These are phyloP conservation scores for Megatriorchis doriae DNA, from an alignment of 2,113 vertebrate species.

Conservation along the genomic window DNA sequence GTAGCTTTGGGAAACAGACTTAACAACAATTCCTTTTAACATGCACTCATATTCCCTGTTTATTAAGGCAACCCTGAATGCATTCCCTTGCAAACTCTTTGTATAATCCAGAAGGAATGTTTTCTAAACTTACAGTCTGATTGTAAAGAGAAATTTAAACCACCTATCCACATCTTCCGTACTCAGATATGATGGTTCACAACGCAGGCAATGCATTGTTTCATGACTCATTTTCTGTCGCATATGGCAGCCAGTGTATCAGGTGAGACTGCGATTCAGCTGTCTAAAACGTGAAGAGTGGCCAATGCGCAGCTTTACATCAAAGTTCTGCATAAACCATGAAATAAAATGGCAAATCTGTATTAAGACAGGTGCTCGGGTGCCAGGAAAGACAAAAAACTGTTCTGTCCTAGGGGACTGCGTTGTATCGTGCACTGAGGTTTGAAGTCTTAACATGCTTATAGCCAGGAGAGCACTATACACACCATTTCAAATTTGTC, in stretches of 20 bases:
- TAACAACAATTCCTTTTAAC: neutral
- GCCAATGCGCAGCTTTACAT: neutral
- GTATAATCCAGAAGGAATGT: neutral
- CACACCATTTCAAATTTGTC: neutral
- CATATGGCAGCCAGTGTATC: accelerated
- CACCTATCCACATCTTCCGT: neutral
- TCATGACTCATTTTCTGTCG: accelerated
- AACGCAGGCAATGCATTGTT: accelerated
- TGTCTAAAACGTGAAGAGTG: neutral
- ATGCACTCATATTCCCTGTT: neutral
- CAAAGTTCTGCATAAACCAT: neutral
- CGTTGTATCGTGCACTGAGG: neutral
- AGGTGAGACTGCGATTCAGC: neutral
- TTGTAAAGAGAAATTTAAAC: neutral
- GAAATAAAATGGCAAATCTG: neutral
- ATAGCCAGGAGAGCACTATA: neutral
- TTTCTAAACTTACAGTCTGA: neutral
- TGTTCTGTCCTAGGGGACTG: neutral
- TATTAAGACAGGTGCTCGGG: neutral
- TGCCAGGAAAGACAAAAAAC: too few relatives aligned
- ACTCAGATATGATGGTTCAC: accelerated
- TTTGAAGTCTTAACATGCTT: too few relatives aligned
- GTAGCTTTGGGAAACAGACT: neutral
- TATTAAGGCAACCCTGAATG: neutral
- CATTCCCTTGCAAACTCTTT: neutral